Base-by-base conservation (phyloP, 2,797 vertebrate species). In the Myoxocephalus aenaeus region DNA sequence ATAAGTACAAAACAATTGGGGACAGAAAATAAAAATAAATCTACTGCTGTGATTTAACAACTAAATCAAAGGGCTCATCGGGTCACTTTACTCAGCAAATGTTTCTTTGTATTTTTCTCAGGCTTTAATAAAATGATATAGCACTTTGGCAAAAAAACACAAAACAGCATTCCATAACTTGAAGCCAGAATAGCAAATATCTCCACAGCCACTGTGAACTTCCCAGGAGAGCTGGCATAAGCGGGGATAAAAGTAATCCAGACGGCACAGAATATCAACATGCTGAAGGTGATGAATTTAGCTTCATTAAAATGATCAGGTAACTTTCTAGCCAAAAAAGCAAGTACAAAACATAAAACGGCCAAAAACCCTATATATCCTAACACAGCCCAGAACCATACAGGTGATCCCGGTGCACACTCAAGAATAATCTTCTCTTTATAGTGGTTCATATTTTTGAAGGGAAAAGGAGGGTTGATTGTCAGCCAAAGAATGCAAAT, bases 151-250 rank as follows among this genome's bases (percentile, higher is more conserved):
- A 93, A 56, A 88, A 95, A 96, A 78, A 96, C 93, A 77, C 94
- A 96, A 67, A 94, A 90, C 0, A 96, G 79, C 63, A 95, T 69
- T 0, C 94, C 95, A 77, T 87, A 96, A 71, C 93, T 95, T 0
- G 95, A 95, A 0, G 95, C 95, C 46, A 96, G 70, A 77, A 96
- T 96, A 0, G 94, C 95, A 92, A 96, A 96, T 82, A 95, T 95
- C 59, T 95, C 95, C 27, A 95, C 95, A 36, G 95, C 94, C 0
- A 95, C 95, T 44, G 86, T 94, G n/a, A 94, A 95, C 59, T 96
- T 95, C 1, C 94, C 95, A 69, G 94, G 95, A n/a, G 94, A 94
- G 81, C 95, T 95, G 67, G 93, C 91, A 83, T 96, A 96, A 0
- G 95, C 93, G 25, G 95, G 95, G 29, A 96, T 95, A 38, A 96